Conservation (phyloP, 2,888 invertebrate genomes). For the Rhorus exstirpatorius region DNA sequence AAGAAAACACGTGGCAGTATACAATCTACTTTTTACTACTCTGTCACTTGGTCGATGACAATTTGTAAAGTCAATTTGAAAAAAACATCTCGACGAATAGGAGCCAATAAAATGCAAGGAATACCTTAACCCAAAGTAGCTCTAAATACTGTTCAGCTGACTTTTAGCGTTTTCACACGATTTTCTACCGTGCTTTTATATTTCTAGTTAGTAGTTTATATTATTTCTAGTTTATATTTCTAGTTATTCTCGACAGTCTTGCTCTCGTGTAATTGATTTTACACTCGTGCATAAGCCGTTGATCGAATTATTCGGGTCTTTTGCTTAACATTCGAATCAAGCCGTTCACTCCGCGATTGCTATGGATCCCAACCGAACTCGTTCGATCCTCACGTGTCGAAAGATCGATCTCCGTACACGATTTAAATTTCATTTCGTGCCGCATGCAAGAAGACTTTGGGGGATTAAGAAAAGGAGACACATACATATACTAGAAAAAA, state of each 20-base stretch:
- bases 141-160: no score
- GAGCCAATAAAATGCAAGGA: no score
- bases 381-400: slow-evolving; percentile 7
- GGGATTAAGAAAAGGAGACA: not conserved
- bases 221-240: no score
- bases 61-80: no score
- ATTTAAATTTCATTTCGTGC: slow-evolving; percentile 27
- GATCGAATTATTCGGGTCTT: slow-evolving; percentile 26
- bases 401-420: slow-evolving; percentile 28
- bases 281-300: slow-evolving; percentile 51
- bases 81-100: no score
- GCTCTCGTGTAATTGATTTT: slow-evolving; percentile 69
- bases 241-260: slow-evolving; percentile 47
- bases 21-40: no score
- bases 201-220: not conserved
- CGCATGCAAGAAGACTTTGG: not conserved
- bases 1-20: no score
- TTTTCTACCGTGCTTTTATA: not conserved
- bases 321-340: slow-evolving; percentile 22
- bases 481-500: not conserved
- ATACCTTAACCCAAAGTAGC: no score
- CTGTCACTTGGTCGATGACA: no score
- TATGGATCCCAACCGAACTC: not conserved
- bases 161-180: no score
- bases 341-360: slow-evolving; percentile 24